A percentile compares a stretch with the other conserved stretches of the same genome.
phyloP scores from a whole-genome alignment of 2,888 invertebrate genomes.

The Slavum lentiscoides region DNA sequence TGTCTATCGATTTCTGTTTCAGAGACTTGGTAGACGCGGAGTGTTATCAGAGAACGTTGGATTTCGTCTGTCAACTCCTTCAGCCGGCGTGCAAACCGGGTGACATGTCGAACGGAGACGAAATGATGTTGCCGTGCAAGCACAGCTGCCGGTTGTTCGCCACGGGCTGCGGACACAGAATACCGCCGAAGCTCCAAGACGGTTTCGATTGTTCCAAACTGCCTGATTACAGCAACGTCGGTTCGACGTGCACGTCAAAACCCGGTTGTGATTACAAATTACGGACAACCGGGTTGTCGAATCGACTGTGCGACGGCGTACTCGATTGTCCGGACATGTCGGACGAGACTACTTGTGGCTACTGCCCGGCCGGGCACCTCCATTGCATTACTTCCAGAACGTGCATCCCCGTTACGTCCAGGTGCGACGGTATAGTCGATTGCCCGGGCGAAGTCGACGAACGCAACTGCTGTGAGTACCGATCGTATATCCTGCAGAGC shows the following conservation, averaged over 20 bases:
- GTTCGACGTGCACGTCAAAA: conserved; percentile 72
- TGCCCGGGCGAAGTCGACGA: conserved; percentile 88
- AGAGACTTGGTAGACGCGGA: conserved; percentile 87
- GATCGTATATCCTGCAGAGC: not conserved
- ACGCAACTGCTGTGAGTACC: conserved; percentile 77
- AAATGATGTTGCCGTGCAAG: conserved; percentile 74
- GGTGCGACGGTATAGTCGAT: conserved; percentile 81
- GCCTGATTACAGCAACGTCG: conserved; percentile 76
- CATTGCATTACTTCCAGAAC: conserved; percentile 79
- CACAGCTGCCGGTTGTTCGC: conserved; percentile 84
- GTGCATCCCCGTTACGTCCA: conserved; percentile 72
- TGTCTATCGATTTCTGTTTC: conserved; percentile 30
- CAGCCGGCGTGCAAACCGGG: conserved; percentile 72
- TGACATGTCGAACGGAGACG: conserved; percentile 60
- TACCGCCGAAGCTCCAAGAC: conserved; percentile 72
- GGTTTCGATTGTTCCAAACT: conserved; percentile 78
- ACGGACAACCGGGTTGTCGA: conserved; percentile 23
- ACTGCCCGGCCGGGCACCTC: conserved; percentile 72
- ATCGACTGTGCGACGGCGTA: conserved; percentile 81
- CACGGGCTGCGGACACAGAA: conserved; percentile 77
- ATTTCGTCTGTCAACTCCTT: conserved; percentile 83
- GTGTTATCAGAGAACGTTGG: conserved; percentile 84
- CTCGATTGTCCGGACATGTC: conserved; percentile 83
- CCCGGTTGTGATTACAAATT: conserved; percentile 60
- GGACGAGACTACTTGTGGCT: conserved; percentile 79